A percentile compares a stretch with the other conserved stretches of the same genome.
phyloP scores from a whole-genome alignment of 2,888 invertebrate genomes.

The Epinotia brunnichana region DNA sequence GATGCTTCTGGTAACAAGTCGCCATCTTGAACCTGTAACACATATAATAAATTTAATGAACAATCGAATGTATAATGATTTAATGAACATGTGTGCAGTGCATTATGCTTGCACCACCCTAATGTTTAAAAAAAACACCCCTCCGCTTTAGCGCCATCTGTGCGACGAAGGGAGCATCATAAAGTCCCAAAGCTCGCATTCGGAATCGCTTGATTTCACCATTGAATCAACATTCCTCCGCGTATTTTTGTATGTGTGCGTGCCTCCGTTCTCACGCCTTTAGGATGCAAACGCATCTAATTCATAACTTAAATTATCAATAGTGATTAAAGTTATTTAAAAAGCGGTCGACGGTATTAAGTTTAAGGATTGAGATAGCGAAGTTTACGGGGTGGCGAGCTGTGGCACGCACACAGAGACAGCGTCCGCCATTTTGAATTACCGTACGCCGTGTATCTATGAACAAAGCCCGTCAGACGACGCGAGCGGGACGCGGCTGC shows the following conservation, averaged over 20 bases:
- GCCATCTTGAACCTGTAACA: constrained; percentile 50
- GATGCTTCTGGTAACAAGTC: constrained; percentile 79
- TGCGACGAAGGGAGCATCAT: constrained; percentile 57
- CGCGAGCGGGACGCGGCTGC: constrained; percentile 83
- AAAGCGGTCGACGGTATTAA: constrained; percentile 47
- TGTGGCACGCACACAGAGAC: constrained; percentile 75
- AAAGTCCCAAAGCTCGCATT: constrained; percentile 74
- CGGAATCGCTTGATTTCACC: constrained; percentile 81
- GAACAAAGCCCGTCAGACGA: constrained; percentile 84
- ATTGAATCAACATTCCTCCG: constrained; percentile 83
- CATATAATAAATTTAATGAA: constrained; percentile 3
- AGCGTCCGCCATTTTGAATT: constrained; percentile 82
- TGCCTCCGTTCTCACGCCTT: constrained; percentile 73
- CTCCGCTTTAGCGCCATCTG: constrained; percentile 68
- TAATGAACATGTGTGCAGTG: constrained; percentile 23
- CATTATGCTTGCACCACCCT: constrained; percentile 16
- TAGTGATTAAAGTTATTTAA: constrained; percentile 47
- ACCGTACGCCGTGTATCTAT: constrained; percentile 82
- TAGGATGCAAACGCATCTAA: constrained; percentile 49
- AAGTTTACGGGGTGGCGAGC: constrained; percentile 59
- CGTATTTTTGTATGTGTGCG: constrained; percentile 77
- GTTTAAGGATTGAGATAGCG: constrained; percentile 51
- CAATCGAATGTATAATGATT: constrained; percentile 6
- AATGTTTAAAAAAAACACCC: constrained; percentile 58
- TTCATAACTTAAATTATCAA: constrained; percentile 65